Evolutionary conservation across 2,888 invertebrate genomes (phyloP), one percentile per base, ranked within the genome.

Genomic region (Catocala fraxini): DNA sequence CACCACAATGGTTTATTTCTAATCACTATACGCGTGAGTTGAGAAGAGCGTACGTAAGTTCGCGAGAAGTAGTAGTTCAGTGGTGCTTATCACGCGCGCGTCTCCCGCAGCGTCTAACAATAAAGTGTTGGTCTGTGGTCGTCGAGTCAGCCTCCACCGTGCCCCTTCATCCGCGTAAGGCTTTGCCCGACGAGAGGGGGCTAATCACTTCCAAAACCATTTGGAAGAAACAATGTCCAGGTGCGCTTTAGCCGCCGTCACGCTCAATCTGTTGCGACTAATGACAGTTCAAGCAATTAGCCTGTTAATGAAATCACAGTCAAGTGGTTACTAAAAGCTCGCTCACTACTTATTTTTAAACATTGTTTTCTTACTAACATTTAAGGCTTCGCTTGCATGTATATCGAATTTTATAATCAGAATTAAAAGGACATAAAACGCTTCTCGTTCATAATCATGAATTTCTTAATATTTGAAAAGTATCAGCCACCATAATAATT

Each of bases 81-180:
- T 47, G 10, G 33, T 15, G 15, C 25, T 54, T 35, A 10, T n/a
- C n/a, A 63, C 58, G 71, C 70, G 79, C 86, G 87, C 86, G 86
- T 70, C 77, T 83, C 71, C 75, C 79, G 68, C 86, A 85, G 70
- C 80, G 86, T 82, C 83, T 77, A 77, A 74, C 73, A 68, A 79
- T 81, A 75, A 83, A 92, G 85, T 92, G 91, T 64, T 81, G 73
- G 68, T 56, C 57, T 89, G 67, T 81, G 73, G 68, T 60, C 60
- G 71, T 60, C 61, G 61, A 25, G 69, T 66, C 87, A 89, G 87
- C 86, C 86, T 89, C 90, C 86, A 79, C 63, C 74, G 84, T 84
- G 86, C 78, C 82, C 84, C 83, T 79, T 88, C 88, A 87, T 82
- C 88, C 89, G 87, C 84, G 83, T 86, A 88, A 86, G 82, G 76